These are phyloP conservation scores for Oreotrochilus melanogaster DNA, from an alignment of 2,113 vertebrate genomes.

Conservation along the genomic window DNA sequence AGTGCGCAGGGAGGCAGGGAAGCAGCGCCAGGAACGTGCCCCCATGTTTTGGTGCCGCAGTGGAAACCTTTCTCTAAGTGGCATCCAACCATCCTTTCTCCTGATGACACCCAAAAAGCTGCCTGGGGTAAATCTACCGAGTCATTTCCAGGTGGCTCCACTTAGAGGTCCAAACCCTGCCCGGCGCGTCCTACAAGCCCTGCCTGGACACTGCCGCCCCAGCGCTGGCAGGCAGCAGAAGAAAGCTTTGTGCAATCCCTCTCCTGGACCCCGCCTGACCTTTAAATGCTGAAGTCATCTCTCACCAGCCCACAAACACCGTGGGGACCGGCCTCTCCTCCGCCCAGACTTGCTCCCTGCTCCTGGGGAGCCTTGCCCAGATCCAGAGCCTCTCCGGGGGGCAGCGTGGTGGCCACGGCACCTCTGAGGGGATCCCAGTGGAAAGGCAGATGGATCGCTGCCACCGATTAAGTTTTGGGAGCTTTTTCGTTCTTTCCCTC, in stretches of 20 bases:
- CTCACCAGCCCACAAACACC: background rate
- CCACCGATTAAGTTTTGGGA: background rate
- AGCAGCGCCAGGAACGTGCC: background rate
- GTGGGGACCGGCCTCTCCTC: background rate
- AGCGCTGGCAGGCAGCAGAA: background rate
- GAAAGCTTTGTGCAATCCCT: conserved; percentile 27
- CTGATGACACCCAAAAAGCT: background rate
- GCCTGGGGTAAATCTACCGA: background rate
- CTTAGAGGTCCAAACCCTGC: background rate
- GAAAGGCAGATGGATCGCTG: background rate
- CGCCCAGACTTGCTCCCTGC: background rate
- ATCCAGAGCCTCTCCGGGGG: background rate
- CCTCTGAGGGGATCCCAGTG: background rate
- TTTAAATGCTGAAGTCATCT: conserved; percentile 69
- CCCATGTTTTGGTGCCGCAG: accelerated
- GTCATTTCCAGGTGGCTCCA: background rate
- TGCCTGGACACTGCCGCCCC: background rate
- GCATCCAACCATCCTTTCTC: background rate
- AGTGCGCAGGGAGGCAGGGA: accelerated
- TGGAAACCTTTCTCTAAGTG: background rate
- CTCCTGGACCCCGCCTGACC: background rate
- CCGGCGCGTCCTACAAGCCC: background rate
- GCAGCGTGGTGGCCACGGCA: background rate
- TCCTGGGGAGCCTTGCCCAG: background rate
- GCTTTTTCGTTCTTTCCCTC: background rate